Percentiles rank a stretch among this genome's conserved stretches.
phyloP scores from a whole-genome alignment of 1,140 invertebrate species.

The Octopus sinensis region DNA sequence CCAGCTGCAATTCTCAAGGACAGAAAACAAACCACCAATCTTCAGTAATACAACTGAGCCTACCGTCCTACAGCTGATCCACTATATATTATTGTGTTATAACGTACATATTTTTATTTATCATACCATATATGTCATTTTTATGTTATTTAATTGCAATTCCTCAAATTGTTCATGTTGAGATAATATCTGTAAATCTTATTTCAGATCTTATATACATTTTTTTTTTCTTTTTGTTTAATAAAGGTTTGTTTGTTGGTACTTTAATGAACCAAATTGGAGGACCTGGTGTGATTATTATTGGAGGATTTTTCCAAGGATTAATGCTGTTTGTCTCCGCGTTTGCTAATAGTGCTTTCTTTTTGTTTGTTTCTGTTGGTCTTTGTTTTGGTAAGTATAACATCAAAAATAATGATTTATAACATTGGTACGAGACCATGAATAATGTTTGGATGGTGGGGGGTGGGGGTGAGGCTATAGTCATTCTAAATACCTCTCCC shows the following conservation, averaged over 20 bases:
- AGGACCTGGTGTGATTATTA: not conserved
- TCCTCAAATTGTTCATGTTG: too few relatives aligned
- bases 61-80: too few relatives aligned
- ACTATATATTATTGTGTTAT: too few relatives aligned
- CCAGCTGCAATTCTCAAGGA: too few relatives aligned
- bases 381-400: not conserved
- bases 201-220: too few relatives aligned
- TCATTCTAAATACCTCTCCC: not conserved
- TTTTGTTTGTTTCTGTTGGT: not conserved
- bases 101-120: too few relatives aligned
- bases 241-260: not conserved
- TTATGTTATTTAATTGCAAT: too few relatives aligned
- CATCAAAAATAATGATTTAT: not conserved
- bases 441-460: not conserved
- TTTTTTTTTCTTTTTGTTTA: too few relatives aligned
- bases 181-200: too few relatives aligned
- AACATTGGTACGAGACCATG: not conserved
- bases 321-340: not conserved
- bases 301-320: conserved; percentile 1
- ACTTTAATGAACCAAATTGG: not conserved
- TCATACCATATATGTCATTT: too few relatives aligned
- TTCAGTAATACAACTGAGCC: too few relatives aligned
- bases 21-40: too few relatives aligned
- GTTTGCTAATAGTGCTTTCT: not conserved
- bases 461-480: not conserved